Conservation (phyloP, 2,888 invertebrate genomes). For the Pristionchus maxplancki region DNA sequence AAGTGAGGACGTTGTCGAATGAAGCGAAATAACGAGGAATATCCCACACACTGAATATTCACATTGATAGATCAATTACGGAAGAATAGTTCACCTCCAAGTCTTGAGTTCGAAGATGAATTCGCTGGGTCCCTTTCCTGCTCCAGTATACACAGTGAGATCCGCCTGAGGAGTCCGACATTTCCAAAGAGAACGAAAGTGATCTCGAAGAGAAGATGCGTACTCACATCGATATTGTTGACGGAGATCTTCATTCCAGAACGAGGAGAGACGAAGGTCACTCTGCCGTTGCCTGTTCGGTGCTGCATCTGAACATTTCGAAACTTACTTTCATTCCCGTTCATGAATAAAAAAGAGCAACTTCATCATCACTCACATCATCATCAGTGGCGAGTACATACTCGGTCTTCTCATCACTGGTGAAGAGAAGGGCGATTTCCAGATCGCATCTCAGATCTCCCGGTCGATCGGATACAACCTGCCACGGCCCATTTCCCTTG, state of each 20-base stretch:
- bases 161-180: background rate
- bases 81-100: background rate
- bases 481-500: background rate
- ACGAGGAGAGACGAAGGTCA: background rate
- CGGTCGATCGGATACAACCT: background rate
- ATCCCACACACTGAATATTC: background rate
- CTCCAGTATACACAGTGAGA: constrained; percentile 11
- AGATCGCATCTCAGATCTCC: background rate
- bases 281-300: background rate
- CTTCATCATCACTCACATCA: background rate
- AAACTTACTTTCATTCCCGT: background rate
- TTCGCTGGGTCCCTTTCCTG: constrained; percentile 3
- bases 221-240: constrained; percentile 30
- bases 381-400: constrained; percentile 22
- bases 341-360: no score
- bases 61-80: background rate
- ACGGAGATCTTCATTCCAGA: constrained; percentile 11
- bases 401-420: constrained; percentile 21
- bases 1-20: constrained; percentile 16
- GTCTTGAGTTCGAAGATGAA: background rate
- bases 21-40: constrained; percentile 7
- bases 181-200: background rate
- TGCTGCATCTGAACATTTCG: background rate
- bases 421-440: constrained; percentile 24
- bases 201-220: background rate